Evolutionary conservation across 2,888 invertebrate genomes (phyloP).

Genomic region (Drosophila subsilvestris): DNA sequence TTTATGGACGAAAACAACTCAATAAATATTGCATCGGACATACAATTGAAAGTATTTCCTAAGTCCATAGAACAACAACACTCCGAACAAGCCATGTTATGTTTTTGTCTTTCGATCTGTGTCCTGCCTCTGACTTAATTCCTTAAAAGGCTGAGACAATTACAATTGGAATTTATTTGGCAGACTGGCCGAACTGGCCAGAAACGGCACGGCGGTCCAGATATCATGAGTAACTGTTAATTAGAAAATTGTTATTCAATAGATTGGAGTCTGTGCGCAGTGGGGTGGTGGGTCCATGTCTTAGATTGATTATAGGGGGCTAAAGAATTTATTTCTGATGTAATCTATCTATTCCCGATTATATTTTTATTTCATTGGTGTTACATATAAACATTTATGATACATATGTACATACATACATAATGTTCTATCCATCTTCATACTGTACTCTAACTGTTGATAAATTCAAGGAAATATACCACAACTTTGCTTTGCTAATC

Average conservation of each 20-base stretch:
- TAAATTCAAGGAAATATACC: too few relatives aligned
- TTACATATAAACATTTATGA: too few relatives aligned
- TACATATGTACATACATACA: too few relatives aligned
- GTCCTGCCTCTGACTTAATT: slow-evolving; percentile 41
- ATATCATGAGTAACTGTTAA: slow-evolving; percentile 68
- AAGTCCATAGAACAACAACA: slow-evolving; percentile 33
- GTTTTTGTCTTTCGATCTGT: slow-evolving; percentile 13
- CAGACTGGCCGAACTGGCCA: slow-evolving; percentile 30
- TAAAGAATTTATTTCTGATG: too few relatives aligned
- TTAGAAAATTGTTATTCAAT: slow-evolving; percentile 64
- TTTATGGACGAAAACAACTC: slow-evolving; percentile 40
- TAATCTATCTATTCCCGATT: neutral
- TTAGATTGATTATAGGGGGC: neutral
- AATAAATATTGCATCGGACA: slow-evolving; percentile 60
- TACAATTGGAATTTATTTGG: slow-evolving; percentile 63
- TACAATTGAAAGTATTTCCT: slow-evolving; percentile 68
- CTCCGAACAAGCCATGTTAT: slow-evolving; percentile 6
- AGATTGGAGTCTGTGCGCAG: slow-evolving; percentile 1
- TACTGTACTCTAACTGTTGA: too few relatives aligned
- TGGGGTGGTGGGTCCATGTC: neutral
- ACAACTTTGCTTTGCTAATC: too few relatives aligned
- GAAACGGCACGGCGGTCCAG: slow-evolving; percentile 17
- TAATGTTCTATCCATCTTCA: too few relatives aligned
- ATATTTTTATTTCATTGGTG: neutral
- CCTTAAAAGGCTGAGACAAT: slow-evolving; percentile 66